phyloP scores from a whole-genome alignment of 2,113 vertebrate genomes.

The Salvelinus alpinus region DNA sequence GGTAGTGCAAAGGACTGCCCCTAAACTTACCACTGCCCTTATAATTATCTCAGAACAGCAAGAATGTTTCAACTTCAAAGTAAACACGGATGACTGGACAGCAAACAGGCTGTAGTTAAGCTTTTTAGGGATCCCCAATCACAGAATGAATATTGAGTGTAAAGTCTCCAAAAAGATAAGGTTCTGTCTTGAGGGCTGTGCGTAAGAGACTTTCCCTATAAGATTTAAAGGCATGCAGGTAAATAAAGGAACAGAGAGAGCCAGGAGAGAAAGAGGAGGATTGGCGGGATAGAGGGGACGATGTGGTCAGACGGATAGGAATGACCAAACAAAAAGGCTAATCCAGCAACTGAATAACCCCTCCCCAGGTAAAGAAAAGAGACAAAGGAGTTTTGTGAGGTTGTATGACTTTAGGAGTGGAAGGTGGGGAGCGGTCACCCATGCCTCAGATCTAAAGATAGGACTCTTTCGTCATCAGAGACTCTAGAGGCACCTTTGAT shows the following conservation, averaged over 20 bases:
- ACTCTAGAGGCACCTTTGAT: constrained; percentile 19
- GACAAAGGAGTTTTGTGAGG: constrained; percentile 52
- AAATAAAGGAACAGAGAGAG: constrained; percentile 1
- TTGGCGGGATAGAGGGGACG: constrained; percentile 9
- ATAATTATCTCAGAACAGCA: constrained; percentile 58
- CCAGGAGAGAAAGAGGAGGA: constrained; percentile 4
- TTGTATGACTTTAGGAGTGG: constrained; percentile 38
- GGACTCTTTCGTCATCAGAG: constrained; percentile 30
- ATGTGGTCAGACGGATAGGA: constrained; percentile 46
- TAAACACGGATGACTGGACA: constrained; percentile 49
- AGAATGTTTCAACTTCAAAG: constrained; percentile 68
- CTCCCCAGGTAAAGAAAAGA: constrained; percentile 27
- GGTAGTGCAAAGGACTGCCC: constrained; percentile 13
- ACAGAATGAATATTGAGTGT: constrained; percentile 18
- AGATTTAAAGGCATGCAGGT: constrained; percentile 14
- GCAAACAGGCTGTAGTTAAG: constrained; percentile 43
- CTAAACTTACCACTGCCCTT: constrained; percentile 41
- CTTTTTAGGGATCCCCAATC: constrained; percentile 16
- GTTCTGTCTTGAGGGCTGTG: neutral
- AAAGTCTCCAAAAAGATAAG: constrained; percentile 19
- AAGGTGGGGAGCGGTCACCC: constrained; percentile 27
- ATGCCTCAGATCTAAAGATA: constrained; percentile 61
- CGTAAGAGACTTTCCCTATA: constrained; percentile 3
- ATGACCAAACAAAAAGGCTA: constrained; percentile 56
- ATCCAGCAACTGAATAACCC: constrained; percentile 40